Evolutionary conservation across 2,113 vertebrate genomes (phyloP), one percentile per base, ranked within the genome.

Genomic region (Ceratotherium simum): DNA sequence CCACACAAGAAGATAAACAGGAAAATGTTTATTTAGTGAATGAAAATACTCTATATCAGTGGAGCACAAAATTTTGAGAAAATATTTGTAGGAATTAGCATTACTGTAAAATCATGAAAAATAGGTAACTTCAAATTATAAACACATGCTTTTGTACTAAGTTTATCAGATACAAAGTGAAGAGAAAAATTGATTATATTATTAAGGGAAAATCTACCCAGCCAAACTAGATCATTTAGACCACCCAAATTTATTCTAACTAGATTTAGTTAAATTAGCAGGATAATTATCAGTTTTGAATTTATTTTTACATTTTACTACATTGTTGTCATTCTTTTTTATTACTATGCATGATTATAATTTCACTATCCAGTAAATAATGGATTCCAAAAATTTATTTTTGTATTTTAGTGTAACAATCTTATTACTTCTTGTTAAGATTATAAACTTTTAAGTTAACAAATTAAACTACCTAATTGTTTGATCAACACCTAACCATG

Each of bases 231-330:
- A 69, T 80, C 1, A 56, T 86, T 95, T 46, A 93, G 23, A 82
- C 18, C 16, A 25, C 25, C 9, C 42, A 64, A 23, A 88, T 56
- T 72, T 76, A 86, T 65, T 76, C 16, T 73, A n/a, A 79, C 39
- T 73, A 27, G 8, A 83, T 67, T 90, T 93, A 85, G 12, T 64
- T 64, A 90, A 78, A 58, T 94, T 82, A 96, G n/a, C n/a, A 89
- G 76, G 56, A 92, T 73, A 69, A 91, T 97, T 72, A 76, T 12
- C 11, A 54, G 33, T 36, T 97, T 96, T 95, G 58, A 90, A 67
- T 42, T 94, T 65, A 81, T 73, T 96, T 96, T 96, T 89, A 29
- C 21, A 62, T 85, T 65, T 60, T 80, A 64, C 85, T 36, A 72
- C n/a, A 80, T 73, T 82, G 92, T 65, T 56, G 10, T 64, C n/a